Evolutionary conservation across 2,888 invertebrate genomes (phyloP).

Genomic region (Odiellus spinosus): DNA sequence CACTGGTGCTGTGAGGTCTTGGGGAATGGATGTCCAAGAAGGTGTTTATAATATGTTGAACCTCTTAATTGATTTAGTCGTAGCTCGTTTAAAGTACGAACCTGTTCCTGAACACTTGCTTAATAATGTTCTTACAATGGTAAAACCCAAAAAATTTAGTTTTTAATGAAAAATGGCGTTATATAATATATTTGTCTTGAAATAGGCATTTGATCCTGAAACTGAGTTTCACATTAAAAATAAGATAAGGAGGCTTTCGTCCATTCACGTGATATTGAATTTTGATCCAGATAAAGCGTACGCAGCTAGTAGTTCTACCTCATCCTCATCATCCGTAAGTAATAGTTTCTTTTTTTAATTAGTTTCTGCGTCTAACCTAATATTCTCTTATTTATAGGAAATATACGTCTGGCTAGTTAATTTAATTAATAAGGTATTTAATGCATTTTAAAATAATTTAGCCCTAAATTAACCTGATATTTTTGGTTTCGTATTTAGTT

Average conservation of each 20-base stretch:
- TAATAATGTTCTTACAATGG: slow-evolving; percentile 28
- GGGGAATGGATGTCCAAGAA: slow-evolving; percentile 35
- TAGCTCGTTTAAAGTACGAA: slow-evolving; percentile 28
- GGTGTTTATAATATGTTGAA: slow-evolving; percentile 35
- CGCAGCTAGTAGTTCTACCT: background rate
- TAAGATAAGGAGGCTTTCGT: slow-evolving; percentile 20
- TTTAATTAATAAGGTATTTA: slow-evolving; percentile 31
- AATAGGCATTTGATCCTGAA: slow-evolving; percentile 34
- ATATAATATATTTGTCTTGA: background rate
- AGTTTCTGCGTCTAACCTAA: background rate
- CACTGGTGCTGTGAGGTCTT: slow-evolving; percentile 33
- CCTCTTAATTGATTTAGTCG: slow-evolving; percentile 32
- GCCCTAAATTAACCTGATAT: background rate
- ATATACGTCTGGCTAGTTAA: slow-evolving; percentile 34
- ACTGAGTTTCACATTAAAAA: slow-evolving; percentile 35
- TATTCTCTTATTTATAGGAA: slow-evolving; percentile 24
- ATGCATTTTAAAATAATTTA: slow-evolving; percentile 1
- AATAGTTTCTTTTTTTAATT: too few relatives aligned
- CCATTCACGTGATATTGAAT: background rate
- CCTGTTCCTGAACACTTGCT: slow-evolving; percentile 30
- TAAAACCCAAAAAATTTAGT: slow-evolving; percentile 18
- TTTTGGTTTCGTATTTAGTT: slow-evolving; percentile 24
- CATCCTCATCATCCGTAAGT: too few relatives aligned
- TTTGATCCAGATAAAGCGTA: background rate
- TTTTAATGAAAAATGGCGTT: background rate